phyloP scores from a whole-genome alignment of 2,888 invertebrate genomes.

The Cephus spinipes region DNA sequence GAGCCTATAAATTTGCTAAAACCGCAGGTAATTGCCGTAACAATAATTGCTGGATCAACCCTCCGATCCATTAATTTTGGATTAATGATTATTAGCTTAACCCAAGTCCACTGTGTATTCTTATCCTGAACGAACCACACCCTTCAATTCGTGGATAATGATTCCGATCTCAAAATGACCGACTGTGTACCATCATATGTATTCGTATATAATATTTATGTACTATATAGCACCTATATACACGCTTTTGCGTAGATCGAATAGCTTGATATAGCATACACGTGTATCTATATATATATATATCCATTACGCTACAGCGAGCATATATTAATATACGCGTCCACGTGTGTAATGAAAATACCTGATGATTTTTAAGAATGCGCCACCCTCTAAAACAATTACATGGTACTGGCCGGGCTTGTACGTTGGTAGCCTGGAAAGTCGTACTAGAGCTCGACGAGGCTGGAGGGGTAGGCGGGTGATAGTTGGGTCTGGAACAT shows the following conservation, averaged over 20 bases:
- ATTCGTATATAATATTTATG: not conserved
- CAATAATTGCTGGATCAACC: not conserved
- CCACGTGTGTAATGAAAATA: not conserved
- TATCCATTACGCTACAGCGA: not conserved
- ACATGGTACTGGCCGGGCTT: not conserved
- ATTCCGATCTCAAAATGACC: not conserved
- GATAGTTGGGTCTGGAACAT: slow-evolving; percentile 36
- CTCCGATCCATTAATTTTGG: not conserved
- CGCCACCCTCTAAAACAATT: not conserved
- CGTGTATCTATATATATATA: not conserved
- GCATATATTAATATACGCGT: not conserved
- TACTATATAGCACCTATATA: not conserved
- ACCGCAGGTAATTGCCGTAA: not conserved
- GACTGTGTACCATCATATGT: not conserved
- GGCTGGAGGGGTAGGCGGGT: not conserved
- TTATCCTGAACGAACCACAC: not conserved
- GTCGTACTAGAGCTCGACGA: not conserved
- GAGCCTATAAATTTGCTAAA: not conserved
- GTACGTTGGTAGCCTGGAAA: not conserved
- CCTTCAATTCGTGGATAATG: not conserved
- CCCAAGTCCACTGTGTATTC: not conserved
- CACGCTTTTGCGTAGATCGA: not conserved
- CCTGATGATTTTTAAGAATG: not conserved
- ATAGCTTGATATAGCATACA: not conserved
- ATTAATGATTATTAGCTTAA: not conserved